A percentile compares a stretch with the other conserved stretches of the same genome.
phyloP scores from a whole-genome alignment of 2,888 invertebrate species.

The Apotomis betuletana region DNA sequence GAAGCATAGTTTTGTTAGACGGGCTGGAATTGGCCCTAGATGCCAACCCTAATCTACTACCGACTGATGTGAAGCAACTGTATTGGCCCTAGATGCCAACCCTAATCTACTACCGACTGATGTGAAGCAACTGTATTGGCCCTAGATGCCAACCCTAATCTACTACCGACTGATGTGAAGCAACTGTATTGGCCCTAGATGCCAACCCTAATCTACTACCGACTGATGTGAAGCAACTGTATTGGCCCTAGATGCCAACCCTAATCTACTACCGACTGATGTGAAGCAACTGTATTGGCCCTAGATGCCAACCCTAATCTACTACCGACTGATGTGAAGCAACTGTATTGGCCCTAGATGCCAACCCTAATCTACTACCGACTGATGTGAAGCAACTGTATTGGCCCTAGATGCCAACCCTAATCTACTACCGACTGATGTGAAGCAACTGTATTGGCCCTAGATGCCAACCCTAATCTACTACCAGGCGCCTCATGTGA shows the following conservation, averaged over 20 bases:
- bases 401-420: conserved; percentile 92
- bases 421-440: conserved; percentile 98
- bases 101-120: conserved; percentile 99
- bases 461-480: conserved; percentile 96
- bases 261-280: conserved; percentile 98
- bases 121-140: conserved; percentile 89
- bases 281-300: conserved; percentile 89
- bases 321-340: conserved; percentile 94
- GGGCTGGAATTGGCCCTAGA: conserved; percentile 88
- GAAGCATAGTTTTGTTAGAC: too few species aligned
- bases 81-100: conserved; percentile 92
- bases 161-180: conserved; percentile 94
- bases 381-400: conserved; percentile 93
- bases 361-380: conserved; percentile 97
- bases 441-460: conserved; percentile 91
- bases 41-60: conserved; percentile 97
- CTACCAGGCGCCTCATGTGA: conserved; percentile 96
- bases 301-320: conserved; percentile 95
- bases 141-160: conserved; percentile 93
- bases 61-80: conserved; percentile 92
- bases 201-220: conserved; percentile 98
- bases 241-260: conserved; percentile 92
- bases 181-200: conserved; percentile 93
- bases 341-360: conserved; percentile 92
- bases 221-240: conserved; percentile 91